Conservation (phyloP, 2,797 vertebrate genomes). For the Siniperca obscura region DNA sequence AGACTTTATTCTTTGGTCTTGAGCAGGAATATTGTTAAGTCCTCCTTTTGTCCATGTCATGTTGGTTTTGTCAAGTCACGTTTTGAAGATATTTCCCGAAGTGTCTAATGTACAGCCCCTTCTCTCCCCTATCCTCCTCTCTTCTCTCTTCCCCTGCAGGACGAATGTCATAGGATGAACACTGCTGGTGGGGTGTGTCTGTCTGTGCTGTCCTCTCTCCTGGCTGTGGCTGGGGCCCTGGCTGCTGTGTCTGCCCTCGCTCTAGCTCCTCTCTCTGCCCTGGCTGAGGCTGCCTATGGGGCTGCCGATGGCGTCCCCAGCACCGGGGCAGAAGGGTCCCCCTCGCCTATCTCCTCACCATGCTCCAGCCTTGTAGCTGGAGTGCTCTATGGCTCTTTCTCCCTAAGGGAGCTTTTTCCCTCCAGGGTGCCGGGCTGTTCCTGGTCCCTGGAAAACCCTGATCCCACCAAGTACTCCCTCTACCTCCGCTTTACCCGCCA, state of each 20-base stretch:
- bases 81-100: constrained; percentile 35
- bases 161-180: constrained; percentile 99
- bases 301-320: constrained; percentile 65
- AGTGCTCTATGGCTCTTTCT: constrained; percentile 98
- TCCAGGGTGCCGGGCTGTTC: constrained; percentile 93
- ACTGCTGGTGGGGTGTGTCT: constrained; percentile 99
- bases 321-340: constrained; percentile 69
- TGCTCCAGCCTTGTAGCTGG: constrained; percentile 97
- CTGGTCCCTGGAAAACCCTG: constrained; percentile 98
- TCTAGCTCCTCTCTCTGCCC: constrained; percentile 78
- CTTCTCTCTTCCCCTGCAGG: constrained; percentile 81
- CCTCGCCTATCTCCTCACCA: constrained; percentile 75
- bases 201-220: constrained; percentile 97
- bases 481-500: constrained; percentile 96
- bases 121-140: constrained; percentile 23
- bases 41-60: constrained; percentile 6
- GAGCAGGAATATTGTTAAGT: not conserved
- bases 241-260: constrained; percentile 78
- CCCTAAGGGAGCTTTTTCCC: constrained; percentile 97
- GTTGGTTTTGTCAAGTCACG: constrained; percentile 29
- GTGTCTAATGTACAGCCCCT: constrained; percentile 32
- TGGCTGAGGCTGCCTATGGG: constrained; percentile 75
- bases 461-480: constrained; percentile 98
- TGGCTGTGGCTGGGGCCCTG: constrained; percentile 91
- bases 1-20: constrained; percentile 19